Percentiles rank a stretch among this genome's conserved stretches.
Evolutionary conservation across 2,113 vertebrate species (phyloP).

Genomic region (Rhegmatorhina hoffmannsi): DNA sequence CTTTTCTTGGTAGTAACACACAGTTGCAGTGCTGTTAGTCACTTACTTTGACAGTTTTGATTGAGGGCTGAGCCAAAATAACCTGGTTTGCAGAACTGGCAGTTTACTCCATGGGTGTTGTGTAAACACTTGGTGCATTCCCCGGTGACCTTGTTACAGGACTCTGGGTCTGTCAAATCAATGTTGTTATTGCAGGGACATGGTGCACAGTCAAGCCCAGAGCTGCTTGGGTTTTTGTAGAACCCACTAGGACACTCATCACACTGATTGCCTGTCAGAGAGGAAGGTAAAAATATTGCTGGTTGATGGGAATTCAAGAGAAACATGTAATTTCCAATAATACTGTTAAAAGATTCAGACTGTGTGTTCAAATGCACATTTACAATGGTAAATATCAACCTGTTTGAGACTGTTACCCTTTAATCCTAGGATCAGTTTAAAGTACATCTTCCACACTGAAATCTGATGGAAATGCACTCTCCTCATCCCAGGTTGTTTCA

Average conservation of each 20-base stretch:
- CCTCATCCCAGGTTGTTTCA: background rate
- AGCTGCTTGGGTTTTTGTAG: slow-evolving; percentile 73
- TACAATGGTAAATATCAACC: background rate
- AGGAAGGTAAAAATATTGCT: slow-evolving; percentile 4
- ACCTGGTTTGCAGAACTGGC: slow-evolving; percentile 84
- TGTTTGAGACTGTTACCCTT: background rate
- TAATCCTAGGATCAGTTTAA: background rate
- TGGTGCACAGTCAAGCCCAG: slow-evolving; percentile 58
- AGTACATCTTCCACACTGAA: background rate
- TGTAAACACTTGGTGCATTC: slow-evolving; percentile 83
- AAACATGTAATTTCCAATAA: background rate
- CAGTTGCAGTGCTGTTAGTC: background rate
- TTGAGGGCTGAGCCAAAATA: slow-evolving; percentile 83
- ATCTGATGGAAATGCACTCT: background rate
- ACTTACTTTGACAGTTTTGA: slow-evolving; percentile 85
- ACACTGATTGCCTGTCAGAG: slow-evolving; percentile 78
- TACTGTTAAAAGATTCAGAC: background rate
- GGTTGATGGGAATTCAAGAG: background rate
- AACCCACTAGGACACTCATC: slow-evolving; percentile 81
- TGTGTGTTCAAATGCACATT: background rate
- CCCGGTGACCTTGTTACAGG: slow-evolving; percentile 80
- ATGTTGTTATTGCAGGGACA: slow-evolving; percentile 88
- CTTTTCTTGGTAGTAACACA: background rate
- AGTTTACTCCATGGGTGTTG: slow-evolving; percentile 80
- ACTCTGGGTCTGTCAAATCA: slow-evolving; percentile 69